Evolutionary conservation across 1,140 invertebrate species (phyloP), one percentile per base, ranked within the genome.

Genomic region (Drosophila truncata): DNA sequence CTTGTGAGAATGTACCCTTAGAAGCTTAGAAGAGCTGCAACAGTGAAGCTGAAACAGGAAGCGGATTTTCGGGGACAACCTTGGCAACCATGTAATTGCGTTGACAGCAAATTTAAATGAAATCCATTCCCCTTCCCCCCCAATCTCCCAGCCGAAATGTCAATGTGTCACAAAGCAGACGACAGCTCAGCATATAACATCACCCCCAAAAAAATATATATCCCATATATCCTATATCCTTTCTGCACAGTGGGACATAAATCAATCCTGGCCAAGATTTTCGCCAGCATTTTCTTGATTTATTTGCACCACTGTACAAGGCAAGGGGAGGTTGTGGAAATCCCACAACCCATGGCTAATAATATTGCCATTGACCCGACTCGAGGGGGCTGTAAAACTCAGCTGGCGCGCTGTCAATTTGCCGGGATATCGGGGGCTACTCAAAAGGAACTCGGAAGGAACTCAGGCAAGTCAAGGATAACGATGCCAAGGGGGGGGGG

Each of bases 81-180:
- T 61, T 79, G 77, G 73, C 52, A 78, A 81, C 74, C 81, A 88
- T 81, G 85, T 90, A 90, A 90, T 90, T 90, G 85, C 85, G 81
- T 90, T 90, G 85, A 90, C 85, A 90, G 85, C 86, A 90, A 90
- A 90, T 90, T 90, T 90, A 90, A 90, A 90, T 85, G 81, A 90
- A 90, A 90, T 90, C 75, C 83, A 57, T 25, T n/a, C 29, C 25
- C 29, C n/a, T 14, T 13, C 13, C 23, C n/a, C 3, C n/a, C 27
- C 13, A n/a, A n/a, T n/a, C 64, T 14, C 20, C 13, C 46, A 33
- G 42, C 27, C 66, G 39, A 65, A 85, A 87, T 65, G 85, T 88
- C 85, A 88, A 88, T 79, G 85, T 90, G 85, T 82, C 84, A 90
- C 77, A 88, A 87, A 88, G 80, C 69, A 81, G 80, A 73, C 84